Conservation (phyloP, 2,888 invertebrate genomes). For the Melinaea marsaeus region DNA sequence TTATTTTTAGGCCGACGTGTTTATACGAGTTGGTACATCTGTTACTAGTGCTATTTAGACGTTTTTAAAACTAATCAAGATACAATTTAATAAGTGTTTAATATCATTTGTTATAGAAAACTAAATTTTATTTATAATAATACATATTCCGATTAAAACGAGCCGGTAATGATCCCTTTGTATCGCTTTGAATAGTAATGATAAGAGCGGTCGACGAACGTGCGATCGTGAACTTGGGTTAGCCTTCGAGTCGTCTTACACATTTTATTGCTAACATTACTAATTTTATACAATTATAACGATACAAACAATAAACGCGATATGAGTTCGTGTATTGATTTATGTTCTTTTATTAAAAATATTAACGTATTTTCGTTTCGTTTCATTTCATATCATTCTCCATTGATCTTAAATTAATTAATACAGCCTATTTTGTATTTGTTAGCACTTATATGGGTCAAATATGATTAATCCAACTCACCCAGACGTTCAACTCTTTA, state of each 20-base stretch:
- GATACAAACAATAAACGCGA: neutral
- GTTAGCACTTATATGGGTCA: constrained; percentile 1
- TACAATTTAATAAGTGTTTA: too few relatives aligned
- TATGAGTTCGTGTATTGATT: neutral
- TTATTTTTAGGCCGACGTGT: neutral
- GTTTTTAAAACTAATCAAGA: too few relatives aligned
- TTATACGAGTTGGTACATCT: neutral
- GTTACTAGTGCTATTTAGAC: too few relatives aligned
- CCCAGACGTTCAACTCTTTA: constrained; percentile 18
- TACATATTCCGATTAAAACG: neutral
- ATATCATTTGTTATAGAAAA: constrained; percentile 2
- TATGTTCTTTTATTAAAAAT: too few relatives aligned
- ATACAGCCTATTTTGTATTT: neutral
- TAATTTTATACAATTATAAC: constrained; percentile 8
- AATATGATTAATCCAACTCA: neutral
- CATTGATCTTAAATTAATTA: neutral
- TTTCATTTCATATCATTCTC: too few relatives aligned
- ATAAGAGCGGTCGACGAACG: constrained; percentile 69
- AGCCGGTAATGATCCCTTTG: constrained; percentile 35
- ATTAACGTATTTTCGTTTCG: too few relatives aligned
- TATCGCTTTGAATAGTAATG: constrained; percentile 57
- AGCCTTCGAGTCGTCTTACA: constrained; percentile 55
- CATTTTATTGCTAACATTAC: constrained; percentile 47
- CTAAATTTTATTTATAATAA: neutral
- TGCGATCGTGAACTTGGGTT: constrained; percentile 65